Evolutionary conservation across 1,140 invertebrate species (phyloP).

Genomic region (Drosophila elegans): DNA sequence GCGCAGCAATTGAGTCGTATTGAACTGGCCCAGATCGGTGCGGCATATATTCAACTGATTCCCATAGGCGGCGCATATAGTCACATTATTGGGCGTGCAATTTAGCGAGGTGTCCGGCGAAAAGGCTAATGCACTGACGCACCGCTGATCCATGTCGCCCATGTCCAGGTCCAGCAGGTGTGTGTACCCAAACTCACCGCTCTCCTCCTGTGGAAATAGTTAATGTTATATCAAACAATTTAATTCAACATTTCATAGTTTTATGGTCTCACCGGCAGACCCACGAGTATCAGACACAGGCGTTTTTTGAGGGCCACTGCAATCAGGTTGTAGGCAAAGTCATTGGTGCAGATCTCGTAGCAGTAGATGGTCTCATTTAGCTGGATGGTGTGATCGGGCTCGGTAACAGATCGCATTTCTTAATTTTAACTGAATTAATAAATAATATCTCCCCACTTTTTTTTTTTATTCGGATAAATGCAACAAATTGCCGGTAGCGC

Average conservation of each 20-base stretch:
- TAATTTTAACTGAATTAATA: no score
- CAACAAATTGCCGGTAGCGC: slow-evolving; percentile 34
- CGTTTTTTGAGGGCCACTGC: slow-evolving; percentile 60
- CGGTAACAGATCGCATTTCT: slow-evolving; percentile 38
- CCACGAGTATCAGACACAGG: slow-evolving; percentile 61
- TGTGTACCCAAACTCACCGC: slow-evolving; percentile 67
- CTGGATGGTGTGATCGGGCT: slow-evolving; percentile 52
- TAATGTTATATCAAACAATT: neutral
- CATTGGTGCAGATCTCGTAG: slow-evolving; percentile 70
- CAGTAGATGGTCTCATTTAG: slow-evolving; percentile 58
- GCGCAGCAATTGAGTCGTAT: slow-evolving; percentile 63
- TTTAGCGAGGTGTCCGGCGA: slow-evolving; percentile 88
- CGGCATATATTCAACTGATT: slow-evolving; percentile 86
- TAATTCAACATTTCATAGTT: neutral
- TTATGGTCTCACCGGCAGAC: slow-evolving; percentile 66
- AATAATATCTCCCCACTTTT: neutral
- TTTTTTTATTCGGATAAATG: neutral
- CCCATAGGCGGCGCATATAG: slow-evolving; percentile 86
- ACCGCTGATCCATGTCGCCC: slow-evolving; percentile 71
- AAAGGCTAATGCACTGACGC: slow-evolving; percentile 86
- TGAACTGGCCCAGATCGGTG: slow-evolving; percentile 86
- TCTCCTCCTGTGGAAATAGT: slow-evolving; percentile 61
- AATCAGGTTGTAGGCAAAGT: slow-evolving; percentile 76
- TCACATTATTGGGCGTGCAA: slow-evolving; percentile 87
- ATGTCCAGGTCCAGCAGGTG: slow-evolving; percentile 85